Base-by-base conservation (phyloP, 2,797 vertebrate genomes). In the Oryzias sinensis region DNA sequence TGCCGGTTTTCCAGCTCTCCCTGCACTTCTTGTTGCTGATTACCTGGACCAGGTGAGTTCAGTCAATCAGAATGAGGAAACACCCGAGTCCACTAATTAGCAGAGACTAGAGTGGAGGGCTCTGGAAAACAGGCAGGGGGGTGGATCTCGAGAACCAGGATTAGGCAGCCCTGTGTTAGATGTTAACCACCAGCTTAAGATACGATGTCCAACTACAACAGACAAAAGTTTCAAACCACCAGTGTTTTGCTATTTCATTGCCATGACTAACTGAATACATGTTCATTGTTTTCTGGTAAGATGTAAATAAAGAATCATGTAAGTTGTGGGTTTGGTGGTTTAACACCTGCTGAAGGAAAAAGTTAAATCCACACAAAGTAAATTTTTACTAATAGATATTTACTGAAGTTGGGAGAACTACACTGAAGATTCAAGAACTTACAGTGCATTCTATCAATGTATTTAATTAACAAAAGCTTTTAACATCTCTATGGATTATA, bases 281-380 rank as follows among this genome's bases (percentile, higher is more conserved):
- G 2, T 1, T 4, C 6, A 20, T 6, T 45, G 5, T 17, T 7
- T 45, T 33, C 29, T 33, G 8, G 9, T 33, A 9, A 33, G 11
- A 33, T 33, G 29, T 9, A 33, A 33, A 33, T 33, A 33, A 8
- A 33, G 29, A 33, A 11, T 9, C 29, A 33, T 33, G 33, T 37
- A 11, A 37, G 3, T 8, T 33, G 29, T 43, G 51, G 57, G 53
- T 40, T 70, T 65, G 51, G 60, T 18, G 50, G 62, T 64, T 70
- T 68, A 81, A 72, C 70, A 53, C 55, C 42, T 17, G 63, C 25
- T 48, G 60, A 79, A 52, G 20, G 62, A 80, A 79, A 72, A 72
- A 43, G 33, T 62, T 53, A 45, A 49, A 55, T 22, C 60, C 50
- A 51, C 50, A 51, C 53, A 81, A 49, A 60, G 47, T 62, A 4